phyloP scores from a whole-genome alignment of 2,888 invertebrate genomes.

The Nipponacmea schrenckii region DNA sequence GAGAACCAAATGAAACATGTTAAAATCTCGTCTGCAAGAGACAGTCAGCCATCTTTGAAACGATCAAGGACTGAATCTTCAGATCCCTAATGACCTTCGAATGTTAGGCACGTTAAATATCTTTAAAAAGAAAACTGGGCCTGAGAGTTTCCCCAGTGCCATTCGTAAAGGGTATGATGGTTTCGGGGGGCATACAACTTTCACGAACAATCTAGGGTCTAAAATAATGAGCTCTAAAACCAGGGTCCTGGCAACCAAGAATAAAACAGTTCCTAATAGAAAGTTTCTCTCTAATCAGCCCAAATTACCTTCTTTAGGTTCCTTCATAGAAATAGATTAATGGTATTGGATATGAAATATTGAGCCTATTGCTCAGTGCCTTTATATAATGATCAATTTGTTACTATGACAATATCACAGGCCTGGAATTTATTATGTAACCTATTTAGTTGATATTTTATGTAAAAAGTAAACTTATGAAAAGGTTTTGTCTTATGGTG shows the following conservation, averaged over 20 bases:
- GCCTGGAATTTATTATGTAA: too few relatives aligned
- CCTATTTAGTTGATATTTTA: too few relatives aligned
- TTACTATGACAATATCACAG: too few relatives aligned
- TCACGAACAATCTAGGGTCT: conserved; percentile 39
- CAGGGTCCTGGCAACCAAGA: neutral
- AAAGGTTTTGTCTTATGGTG: too few relatives aligned
- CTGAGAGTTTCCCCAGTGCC: conserved; percentile 35
- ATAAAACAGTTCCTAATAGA: neutral
- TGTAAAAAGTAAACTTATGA: too few relatives aligned
- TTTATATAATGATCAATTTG: too few relatives aligned
- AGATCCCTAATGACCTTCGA: conserved; percentile 28
- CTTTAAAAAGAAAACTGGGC: conserved; percentile 44
- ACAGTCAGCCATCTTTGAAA: conserved; percentile 34
- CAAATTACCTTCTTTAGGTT: neutral
- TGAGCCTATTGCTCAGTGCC: neutral
- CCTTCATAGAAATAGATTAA: neutral
- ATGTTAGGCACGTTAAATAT: conserved; percentile 44
- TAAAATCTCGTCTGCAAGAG: conserved; percentile 44
- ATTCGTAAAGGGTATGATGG: conserved; percentile 55
- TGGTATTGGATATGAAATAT: neutral
- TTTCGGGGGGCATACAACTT: conserved; percentile 54
- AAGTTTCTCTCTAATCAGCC: neutral
- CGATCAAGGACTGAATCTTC: conserved; percentile 27
- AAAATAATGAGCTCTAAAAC: neutral
- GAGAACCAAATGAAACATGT: conserved; percentile 45